Conservation (phyloP, 2,113 vertebrate species). For the Ariopsis seemanni region DNA sequence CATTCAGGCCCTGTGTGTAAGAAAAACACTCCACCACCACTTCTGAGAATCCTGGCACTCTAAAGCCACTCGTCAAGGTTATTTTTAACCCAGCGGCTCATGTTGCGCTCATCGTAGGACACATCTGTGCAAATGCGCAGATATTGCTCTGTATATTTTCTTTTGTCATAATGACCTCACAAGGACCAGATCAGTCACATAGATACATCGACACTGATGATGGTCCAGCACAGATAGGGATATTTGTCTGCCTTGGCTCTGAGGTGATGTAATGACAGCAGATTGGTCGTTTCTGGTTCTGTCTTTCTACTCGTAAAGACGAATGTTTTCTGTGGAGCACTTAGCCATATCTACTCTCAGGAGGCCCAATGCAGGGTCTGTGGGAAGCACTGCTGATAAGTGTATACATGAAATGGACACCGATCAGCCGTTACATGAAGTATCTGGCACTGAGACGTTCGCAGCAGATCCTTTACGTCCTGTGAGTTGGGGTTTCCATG, state of each 20-base stretch:
- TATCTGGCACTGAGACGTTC: too few species aligned
- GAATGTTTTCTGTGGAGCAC: background rate
- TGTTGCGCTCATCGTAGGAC: background rate
- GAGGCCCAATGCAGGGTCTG: background rate
- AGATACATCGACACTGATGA: constrained; percentile 1
- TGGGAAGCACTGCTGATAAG: constrained; percentile 1
- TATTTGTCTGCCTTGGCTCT: constrained; percentile 9
- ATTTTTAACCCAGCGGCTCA: constrained; percentile 22
- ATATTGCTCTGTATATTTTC: background rate
- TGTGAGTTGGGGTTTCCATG: too few species aligned
- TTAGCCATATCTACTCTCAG: constrained; percentile 16
- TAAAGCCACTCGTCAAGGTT: constrained; percentile 22
- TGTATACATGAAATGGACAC: background rate
- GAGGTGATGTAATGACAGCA: constrained; percentile 30
- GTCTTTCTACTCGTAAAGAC: background rate
- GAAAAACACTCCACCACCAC: constrained; percentile 4
- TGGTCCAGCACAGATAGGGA: constrained; percentile 11
- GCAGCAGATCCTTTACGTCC: too few species aligned
- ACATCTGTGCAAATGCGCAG: constrained; percentile 36
- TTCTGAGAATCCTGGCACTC: constrained; percentile 1
- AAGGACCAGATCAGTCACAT: background rate
- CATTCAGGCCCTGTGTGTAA: background rate
- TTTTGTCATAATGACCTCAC: constrained; percentile 28
- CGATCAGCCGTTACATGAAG: too few species aligned
- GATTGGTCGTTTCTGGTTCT: background rate